Base-by-base conservation (phyloP, 2,113 vertebrate species). In the Tautogolabrus adspersus region DNA sequence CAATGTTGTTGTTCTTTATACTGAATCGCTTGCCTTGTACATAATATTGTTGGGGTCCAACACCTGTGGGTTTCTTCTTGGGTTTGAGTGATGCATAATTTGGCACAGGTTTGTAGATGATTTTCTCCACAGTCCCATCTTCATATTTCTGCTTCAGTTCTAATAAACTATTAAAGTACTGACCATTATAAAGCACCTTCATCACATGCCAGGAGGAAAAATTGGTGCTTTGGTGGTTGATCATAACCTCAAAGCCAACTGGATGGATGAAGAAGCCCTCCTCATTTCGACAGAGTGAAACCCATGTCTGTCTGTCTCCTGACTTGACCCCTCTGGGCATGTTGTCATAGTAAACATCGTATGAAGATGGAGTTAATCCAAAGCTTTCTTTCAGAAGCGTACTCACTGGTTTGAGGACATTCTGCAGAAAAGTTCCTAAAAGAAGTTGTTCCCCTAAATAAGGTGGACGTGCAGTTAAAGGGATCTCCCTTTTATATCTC, bases 261-360 rank as follows among this genome's bases (percentile, higher is more conserved):
- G 96, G 97, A 5, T 95, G 94, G 58, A 96, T 84, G 56, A 91
- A 97, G 59, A 95, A 92, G 0, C 96, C 96, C 0, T 90, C 87
- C 69, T 89, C 1, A 0, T 91, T 85, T 22, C 95, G 95, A 65
- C 96, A 96, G 18, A 97, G 93, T 1, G 95, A 93, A 2, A 98
- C 82, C 97, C 98, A 98, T 8, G 96, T 96, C 0, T n/a, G 54
- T 0, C 97, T 91, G 58, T 98, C 96, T 0, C 96, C 96, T 0
- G 95, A 92, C 19, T 80, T 88, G 21, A 96, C 75, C 1, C 98
- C 97, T 0, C 94, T 92, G 0, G 97, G 98, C 93, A 94, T 66
- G 26, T 92, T 93, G 15, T 91, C 93, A 0, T n/a, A 52, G 13
- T 15, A 15, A 46, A 15, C 13, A 12, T 15, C 2, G 44, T 46